A percentile compares a stretch with the other conserved stretches of the same genome.
phyloP scores from a whole-genome alignment of 2,113 vertebrate species.

The Sinocyclocheilus maitianheensis region DNA sequence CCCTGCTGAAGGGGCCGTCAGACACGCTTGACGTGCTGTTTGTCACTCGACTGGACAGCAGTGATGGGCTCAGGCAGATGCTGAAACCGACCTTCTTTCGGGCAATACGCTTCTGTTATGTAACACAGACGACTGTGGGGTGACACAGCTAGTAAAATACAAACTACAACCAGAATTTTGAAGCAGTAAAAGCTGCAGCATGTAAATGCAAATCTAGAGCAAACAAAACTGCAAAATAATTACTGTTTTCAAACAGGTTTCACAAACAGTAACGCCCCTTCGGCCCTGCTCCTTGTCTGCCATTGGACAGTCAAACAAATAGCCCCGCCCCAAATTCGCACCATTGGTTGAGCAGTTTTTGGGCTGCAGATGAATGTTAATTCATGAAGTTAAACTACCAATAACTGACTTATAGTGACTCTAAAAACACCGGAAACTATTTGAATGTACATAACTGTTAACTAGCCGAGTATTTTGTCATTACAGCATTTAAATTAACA shows the following conservation, averaged over 20 bases:
- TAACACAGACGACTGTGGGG: background rate
- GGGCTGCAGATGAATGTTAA: background rate
- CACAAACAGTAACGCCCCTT: background rate
- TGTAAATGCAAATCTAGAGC: background rate
- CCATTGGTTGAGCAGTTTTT: background rate
- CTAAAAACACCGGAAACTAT: background rate
- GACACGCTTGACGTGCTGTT: conserved; percentile 19
- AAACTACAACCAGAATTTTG: background rate
- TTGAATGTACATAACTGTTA: background rate
- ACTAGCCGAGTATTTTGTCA: background rate
- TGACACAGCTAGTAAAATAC: background rate
- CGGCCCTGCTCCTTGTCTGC: background rate
- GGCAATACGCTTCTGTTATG: conserved; percentile 4
- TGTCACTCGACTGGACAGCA: conserved; percentile 32
- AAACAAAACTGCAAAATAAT: background rate
- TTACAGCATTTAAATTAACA: background rate
- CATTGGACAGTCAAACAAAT: background rate
- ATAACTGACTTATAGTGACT: background rate
- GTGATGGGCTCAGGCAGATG: conserved; percentile 9
- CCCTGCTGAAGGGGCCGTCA: conserved; percentile 29
- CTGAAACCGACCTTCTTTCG: conserved; percentile 41
- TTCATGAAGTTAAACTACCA: no score
- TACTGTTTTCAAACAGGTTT: background rate
- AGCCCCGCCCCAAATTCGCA: background rate
- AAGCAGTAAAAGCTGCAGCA: background rate